Evolutionary conservation across 1,140 invertebrate species (phyloP).

Genomic region (Phymastichus coffea): DNA sequence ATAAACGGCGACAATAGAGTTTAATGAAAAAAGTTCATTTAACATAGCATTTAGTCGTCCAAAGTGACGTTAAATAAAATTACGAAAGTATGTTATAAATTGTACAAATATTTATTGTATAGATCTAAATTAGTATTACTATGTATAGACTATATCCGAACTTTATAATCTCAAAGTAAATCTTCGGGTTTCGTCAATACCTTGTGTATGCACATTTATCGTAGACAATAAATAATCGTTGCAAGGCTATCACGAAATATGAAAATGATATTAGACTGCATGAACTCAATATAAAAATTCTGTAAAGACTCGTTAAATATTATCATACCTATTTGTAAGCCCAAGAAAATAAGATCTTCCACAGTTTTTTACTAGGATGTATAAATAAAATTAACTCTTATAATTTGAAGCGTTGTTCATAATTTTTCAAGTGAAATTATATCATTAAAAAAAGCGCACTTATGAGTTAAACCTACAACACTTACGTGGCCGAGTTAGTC

Average conservation of each 20-base stretch:
- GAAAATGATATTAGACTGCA: not conserved
- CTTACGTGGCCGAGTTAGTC: no score
- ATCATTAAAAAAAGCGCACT: not conserved
- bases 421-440: not conserved
- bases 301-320: not conserved
- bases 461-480: not conserved
- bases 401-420: not conserved
- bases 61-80: not conserved
- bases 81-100: constrained; percentile 16
- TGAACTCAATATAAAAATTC: constrained; percentile 14
- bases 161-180: no score
- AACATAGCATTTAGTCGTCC: constrained; percentile 5
- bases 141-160: no score
- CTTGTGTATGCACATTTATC: constrained; percentile 7
- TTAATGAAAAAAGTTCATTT: not conserved
- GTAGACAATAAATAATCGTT: constrained; percentile 23
- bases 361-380: constrained; percentile 15
- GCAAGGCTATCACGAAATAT: not conserved
- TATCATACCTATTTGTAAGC: constrained; percentile 1
- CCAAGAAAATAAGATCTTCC: constrained; percentile 15
- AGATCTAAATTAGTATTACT: constrained; percentile 11
- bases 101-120: not conserved
- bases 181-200: no score
- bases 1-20: not conserved
- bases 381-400: not conserved